Conservation (phyloP, 1,140 invertebrate species). For the Eueides isabella region DNA sequence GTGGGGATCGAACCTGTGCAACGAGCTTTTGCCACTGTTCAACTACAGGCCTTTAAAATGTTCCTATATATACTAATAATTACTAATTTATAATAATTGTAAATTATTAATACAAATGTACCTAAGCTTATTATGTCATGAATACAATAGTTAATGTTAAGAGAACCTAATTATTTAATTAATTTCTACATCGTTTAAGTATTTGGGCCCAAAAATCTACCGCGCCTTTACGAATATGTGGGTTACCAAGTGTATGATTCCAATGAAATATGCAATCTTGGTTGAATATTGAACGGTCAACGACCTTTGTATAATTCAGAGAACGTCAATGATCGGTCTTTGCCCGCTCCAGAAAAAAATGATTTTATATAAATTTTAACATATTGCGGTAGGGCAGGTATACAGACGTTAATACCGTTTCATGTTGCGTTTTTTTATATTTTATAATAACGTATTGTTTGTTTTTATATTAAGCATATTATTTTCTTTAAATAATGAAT, state of each 20-base stretch:
- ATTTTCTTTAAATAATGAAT: background rate
- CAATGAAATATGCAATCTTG: conserved; percentile 65
- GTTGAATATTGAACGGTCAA: conserved; percentile 58
- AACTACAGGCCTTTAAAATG: no score
- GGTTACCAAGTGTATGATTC: conserved; percentile 63
- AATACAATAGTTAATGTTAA: background rate
- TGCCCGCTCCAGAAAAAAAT: conserved; percentile 33
- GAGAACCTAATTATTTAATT: background rate
- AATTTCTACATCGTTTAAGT: conserved; percentile 9
- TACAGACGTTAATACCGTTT: conserved; percentile 21
- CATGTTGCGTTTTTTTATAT: conserved; percentile 12
- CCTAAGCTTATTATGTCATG: background rate
- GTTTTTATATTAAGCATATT: background rate
- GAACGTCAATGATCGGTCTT: conserved; percentile 37
- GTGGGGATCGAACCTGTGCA: no score
- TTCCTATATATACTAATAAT: no score
- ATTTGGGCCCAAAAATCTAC: conserved; percentile 49
- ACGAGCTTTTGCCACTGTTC: no score
- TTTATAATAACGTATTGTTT: conserved; percentile 16
- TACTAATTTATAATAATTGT: no score
- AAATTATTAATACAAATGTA: no score
- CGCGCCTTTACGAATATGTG: conserved; percentile 47
- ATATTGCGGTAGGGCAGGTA: conserved; percentile 42
- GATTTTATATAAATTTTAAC: conserved; percentile 22
- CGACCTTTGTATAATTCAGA: conserved; percentile 46